A percentile compares a stretch with the other conserved stretches of the same genome.
phyloP scores from a whole-genome alignment of 2,113 vertebrate species.

The Nibea albiflora region DNA sequence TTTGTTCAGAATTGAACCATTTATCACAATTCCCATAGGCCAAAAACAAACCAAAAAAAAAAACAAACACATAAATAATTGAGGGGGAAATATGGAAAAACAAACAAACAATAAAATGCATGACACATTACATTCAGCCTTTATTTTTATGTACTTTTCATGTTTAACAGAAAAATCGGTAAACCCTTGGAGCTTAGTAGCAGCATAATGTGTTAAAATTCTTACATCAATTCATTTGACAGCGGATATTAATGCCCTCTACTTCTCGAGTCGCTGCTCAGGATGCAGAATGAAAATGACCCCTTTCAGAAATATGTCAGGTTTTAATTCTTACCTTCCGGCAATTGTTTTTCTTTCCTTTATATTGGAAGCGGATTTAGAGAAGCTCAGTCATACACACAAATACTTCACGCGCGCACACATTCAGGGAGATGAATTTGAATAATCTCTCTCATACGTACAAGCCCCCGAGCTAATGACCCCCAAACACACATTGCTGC shows the following conservation, averaged over 20 bases:
- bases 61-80: constrained; percentile 46
- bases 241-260: constrained; percentile 37
- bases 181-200: constrained; percentile 29
- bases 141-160: constrained; percentile 34
- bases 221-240: constrained; percentile 59
- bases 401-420: constrained; percentile 23
- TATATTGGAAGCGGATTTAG: constrained; percentile 21
- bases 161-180: constrained; percentile 35
- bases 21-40: constrained; percentile 51
- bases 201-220: constrained; percentile 38
- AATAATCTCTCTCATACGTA: constrained; percentile 44
- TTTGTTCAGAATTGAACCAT: constrained; percentile 49
- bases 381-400: constrained; percentile 23
- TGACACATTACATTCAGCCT: constrained; percentile 21
- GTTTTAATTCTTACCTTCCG: constrained; percentile 48
- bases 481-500: constrained; percentile 12
- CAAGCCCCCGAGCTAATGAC: constrained; percentile 34
- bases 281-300: constrained; percentile 46
- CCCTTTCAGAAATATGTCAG: constrained; percentile 41
- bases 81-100: constrained; percentile 11
- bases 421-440: constrained; percentile 35
- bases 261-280: background rate
- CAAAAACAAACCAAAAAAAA: background rate
- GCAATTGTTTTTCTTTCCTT: constrained; percentile 36
- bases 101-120: constrained; percentile 3